Base-by-base conservation (phyloP, 1,140 invertebrate genomes). In the Luehdorfia chinensis region DNA sequence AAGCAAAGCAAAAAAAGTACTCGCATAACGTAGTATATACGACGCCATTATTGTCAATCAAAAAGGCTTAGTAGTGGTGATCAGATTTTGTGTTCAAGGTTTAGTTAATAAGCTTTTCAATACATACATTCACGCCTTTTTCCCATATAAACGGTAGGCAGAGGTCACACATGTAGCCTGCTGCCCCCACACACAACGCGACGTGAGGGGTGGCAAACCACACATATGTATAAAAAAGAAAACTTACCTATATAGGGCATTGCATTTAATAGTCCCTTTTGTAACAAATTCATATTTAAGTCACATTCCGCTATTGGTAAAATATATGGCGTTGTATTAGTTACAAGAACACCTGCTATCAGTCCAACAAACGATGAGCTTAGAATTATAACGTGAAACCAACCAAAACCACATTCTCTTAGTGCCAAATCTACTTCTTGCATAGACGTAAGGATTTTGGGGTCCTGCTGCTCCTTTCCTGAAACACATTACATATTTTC, bases 281-380 rank as follows among this genome's bases (percentile, higher is more conserved):
- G 77, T 15, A 89, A 57, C 1, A 90, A 59, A 1, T 85, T 81
- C 32, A 93, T 71, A 27, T 88, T 52, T 0, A 93, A 71, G 73
- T 93, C 91, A 58, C 92, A 93, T 55, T 91, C 89, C 1, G 90
- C 91, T 1, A 88, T 83, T 2, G 91, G 90, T 23, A 93, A 59
- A 21, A 92, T 88, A 60, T 89, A 90, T 0, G 91, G 89, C 51
- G 91, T 88, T 1, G 88, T 88, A 1, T 83, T 83, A 1, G 88
- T 90, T 43, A 91, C 90, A 27, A 90, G 88, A 7, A 89, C 87
- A 1, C 87, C 87, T 1, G 88, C 81, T 71, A 88, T 88, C 2
- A 86, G 75, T 1, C 86, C 88, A 0, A 90, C 88, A 25, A 92
- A 78, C 1, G 88, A 80, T n/a, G 88, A 60, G 1, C 89, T 19